These are phyloP conservation scores for Taenioides sp. DNA, from an alignment of 2,797 vertebrate genomes.

Conservation along the genomic window DNA sequence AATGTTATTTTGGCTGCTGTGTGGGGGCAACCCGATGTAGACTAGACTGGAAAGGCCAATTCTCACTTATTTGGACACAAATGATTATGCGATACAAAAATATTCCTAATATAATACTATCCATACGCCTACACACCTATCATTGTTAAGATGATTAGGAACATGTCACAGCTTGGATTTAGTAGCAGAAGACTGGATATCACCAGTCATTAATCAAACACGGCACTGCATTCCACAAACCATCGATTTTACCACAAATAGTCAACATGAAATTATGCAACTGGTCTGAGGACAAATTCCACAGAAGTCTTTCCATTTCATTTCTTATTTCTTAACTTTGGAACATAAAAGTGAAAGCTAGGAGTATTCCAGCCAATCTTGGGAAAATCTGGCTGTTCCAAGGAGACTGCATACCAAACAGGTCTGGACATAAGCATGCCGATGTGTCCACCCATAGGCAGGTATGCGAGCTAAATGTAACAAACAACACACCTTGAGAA, in stretches of 20 bases:
- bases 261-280: conserved; percentile 29
- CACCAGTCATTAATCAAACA: conserved; percentile 37
- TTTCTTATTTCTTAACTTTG: conserved; percentile 12
- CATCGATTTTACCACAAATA: conserved; percentile 21
- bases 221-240: conserved; percentile 15
- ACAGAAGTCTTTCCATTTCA: conserved; percentile 25
- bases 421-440: conserved; percentile 77
- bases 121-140: conserved; percentile 35
- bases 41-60: conserved; percentile 50
- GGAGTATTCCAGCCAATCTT: conserved; percentile 32
- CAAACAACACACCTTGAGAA: conserved; percentile 47
- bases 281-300: conserved; percentile 25
- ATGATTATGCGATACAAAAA: background rate
- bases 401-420: conserved; percentile 77
- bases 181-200: conserved; percentile 34
- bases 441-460: conserved; percentile 67
- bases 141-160: conserved; percentile 59
- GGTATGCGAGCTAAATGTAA: conserved; percentile 53
- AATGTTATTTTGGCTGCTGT: conserved; percentile 60
- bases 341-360: conserved; percentile 37
- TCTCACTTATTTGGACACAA: conserved; percentile 28
- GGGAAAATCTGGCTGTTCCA: conserved; percentile 43
- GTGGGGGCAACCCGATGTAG: conserved; percentile 55
- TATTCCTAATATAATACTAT: background rate
- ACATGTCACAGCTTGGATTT: conserved; percentile 72